phyloP scores from a whole-genome alignment of 2,113 vertebrate genomes.

The Phalacrocorax carbo region DNA sequence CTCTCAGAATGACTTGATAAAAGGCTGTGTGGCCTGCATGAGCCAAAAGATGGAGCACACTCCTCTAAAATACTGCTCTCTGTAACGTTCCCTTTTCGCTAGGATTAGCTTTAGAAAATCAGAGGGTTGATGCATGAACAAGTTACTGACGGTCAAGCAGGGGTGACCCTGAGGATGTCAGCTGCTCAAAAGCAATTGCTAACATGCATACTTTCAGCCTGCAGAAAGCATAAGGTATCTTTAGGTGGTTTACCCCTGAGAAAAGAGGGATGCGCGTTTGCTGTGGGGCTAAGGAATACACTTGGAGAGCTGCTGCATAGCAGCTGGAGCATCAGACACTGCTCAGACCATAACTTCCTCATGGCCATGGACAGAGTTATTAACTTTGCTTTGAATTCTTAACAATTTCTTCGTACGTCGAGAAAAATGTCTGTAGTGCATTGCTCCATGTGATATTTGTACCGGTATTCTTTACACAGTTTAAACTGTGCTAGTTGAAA shows the following conservation, averaged over 20 bases:
- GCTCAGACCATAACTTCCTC: background rate
- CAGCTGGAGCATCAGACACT: background rate
- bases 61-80: constrained; percentile 51
- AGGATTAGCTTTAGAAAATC: constrained; percentile 29
- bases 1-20: constrained; percentile 25
- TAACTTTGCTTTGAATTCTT: background rate
- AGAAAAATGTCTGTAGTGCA: background rate
- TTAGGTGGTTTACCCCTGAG: background rate
- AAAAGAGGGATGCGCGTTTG: background rate
- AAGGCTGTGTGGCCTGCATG: constrained; percentile 47
- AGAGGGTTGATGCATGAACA: background rate
- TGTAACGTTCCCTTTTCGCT: background rate
- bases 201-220: background rate
- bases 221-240: background rate
- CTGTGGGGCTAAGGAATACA: background rate
- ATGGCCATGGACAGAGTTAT: background rate
- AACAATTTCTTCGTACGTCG: background rate
- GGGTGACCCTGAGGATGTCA: background rate
- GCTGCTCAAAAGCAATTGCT: constrained; percentile 17
- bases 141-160: constrained; percentile 11
- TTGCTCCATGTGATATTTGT: background rate
- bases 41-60: constrained; percentile 69
- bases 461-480: background rate
- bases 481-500: background rate
- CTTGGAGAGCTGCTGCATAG: background rate